Evolutionary conservation across 2,113 vertebrate genomes (phyloP), one percentile per base, ranked within the genome.

Genomic region (Lasiurus borealis): DNA sequence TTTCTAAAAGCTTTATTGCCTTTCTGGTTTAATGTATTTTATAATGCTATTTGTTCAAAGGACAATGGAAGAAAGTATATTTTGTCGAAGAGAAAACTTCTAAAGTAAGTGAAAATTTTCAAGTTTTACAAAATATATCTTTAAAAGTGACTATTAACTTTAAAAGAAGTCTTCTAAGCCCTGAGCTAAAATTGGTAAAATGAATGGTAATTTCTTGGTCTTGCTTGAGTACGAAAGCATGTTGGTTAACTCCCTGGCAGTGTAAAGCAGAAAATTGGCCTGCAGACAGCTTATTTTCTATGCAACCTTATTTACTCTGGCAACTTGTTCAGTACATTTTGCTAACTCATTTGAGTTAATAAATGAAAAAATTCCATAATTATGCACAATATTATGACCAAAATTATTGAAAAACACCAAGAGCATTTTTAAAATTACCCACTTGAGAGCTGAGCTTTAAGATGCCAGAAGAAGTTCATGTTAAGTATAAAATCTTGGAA

Each of bases 381-480:
- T 71, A 64, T 52, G 21, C 9, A 85, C 11, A 71, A 64, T 71
- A 69, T 69, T 89, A 46, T 73, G 21, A 94, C 71, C 40, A 90
- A 90, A 91, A 78, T 92, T 59, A 93, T 36, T 93, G 19, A 88
- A 96, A 96, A 95, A 31, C n/a, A 88, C n/a, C 73, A 92, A 71
- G 14, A 59, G 3, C 8, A 76, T 73, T 82, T 71, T 36, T 5
- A 50, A 96, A 78, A 87, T 64, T 76, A 21, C 0, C 15, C 23
- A 46, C 54, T 75, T 92, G 16, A 94, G 85, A 66, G 12, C 1
- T 64, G 44, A 88, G n/a, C 59, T 91, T 78, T 75, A 84, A n/a
- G 31, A 40, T 71, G 54, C 13, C 68, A 62, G 36, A 81, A 83
- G 69, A 36, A 23, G 15, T 75, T 31, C 29, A 36, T 21, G 57